These are phyloP conservation scores for Poeciliopsis turneri DNA, from an alignment of 2,797 vertebrate species.

Conservation along the genomic window DNA sequence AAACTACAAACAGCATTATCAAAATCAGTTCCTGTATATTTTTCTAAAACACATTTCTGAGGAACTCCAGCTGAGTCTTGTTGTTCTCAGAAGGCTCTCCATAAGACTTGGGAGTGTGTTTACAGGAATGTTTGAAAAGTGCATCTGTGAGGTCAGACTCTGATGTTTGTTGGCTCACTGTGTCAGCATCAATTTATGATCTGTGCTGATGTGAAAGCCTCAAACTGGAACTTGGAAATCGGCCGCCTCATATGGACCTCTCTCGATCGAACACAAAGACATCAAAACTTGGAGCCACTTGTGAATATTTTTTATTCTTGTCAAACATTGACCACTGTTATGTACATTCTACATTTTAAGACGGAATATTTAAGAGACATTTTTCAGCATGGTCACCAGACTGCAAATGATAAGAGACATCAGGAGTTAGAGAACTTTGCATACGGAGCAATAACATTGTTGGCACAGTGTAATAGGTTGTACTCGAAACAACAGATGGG, in stretches of 20 bases:
- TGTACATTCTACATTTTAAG: slow-evolving; percentile 48
- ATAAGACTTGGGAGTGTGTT: too few relatives aligned
- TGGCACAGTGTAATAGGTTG: neutral
- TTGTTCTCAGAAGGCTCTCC: too few relatives aligned
- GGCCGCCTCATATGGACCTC: too few relatives aligned
- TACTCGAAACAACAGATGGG: neutral
- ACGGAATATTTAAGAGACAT: slow-evolving; percentile 32
- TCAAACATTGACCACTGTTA: slow-evolving; percentile 47
- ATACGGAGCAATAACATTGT: neutral
- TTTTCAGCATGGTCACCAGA: neutral
- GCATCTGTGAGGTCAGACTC: neutral
- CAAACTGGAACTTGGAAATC: neutral
- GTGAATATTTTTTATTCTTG: slow-evolving; percentile 41
- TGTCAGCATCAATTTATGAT: neutral
- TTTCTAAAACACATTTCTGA: too few relatives aligned
- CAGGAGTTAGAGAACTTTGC: slow-evolving; percentile 20
- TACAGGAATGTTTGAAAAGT: neutral
- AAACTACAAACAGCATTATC: too few relatives aligned
- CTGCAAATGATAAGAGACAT: slow-evolving; percentile 18
- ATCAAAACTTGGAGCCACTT: neutral
- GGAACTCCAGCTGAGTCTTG: too few relatives aligned
- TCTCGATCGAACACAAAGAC: neutral
- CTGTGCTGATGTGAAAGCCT: neutral
- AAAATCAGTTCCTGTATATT: neutral
- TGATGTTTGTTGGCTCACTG: neutral